phyloP scores from a whole-genome alignment of 2,797 vertebrate genomes.

The Eremophila alpestris region DNA sequence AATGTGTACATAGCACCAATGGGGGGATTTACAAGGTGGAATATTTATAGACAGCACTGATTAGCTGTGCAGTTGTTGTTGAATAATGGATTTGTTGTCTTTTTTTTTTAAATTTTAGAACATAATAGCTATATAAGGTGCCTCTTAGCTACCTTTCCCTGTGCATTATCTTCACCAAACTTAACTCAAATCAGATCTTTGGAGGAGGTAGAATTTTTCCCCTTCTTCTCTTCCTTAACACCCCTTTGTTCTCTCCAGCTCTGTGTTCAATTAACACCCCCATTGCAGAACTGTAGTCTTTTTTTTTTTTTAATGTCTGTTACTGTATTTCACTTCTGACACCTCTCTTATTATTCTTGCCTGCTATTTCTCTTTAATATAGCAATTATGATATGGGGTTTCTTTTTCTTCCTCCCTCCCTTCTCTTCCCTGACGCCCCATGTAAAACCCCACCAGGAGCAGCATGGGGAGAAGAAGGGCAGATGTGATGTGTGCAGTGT shows the following conservation, averaged over 20 bases:
- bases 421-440: neutral
- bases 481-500: accelerated
- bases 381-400: conserved; percentile 49
- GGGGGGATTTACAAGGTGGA: neutral
- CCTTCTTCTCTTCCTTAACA: conserved; percentile 57
- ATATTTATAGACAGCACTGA: conserved; percentile 52
- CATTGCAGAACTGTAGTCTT: conserved; percentile 36
- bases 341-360: conserved; percentile 63
- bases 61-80: conserved; percentile 33
- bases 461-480: neutral
- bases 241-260: conserved; percentile 71
- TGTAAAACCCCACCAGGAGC: neutral
- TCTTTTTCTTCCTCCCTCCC: neutral
- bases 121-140: conserved; percentile 46
- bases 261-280: conserved; percentile 70
- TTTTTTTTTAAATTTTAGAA: conserved; percentile 49
- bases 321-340: conserved; percentile 69
- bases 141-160: conserved; percentile 47
- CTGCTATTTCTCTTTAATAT: conserved; percentile 65
- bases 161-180: conserved; percentile 55
- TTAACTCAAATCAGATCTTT: conserved; percentile 66
- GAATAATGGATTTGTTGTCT: neutral
- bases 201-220: conserved; percentile 51
- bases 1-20: neutral
- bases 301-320: conserved; percentile 55